Conservation (phyloP, 2,797 vertebrate species). For the Chelonia mydas region DNA sequence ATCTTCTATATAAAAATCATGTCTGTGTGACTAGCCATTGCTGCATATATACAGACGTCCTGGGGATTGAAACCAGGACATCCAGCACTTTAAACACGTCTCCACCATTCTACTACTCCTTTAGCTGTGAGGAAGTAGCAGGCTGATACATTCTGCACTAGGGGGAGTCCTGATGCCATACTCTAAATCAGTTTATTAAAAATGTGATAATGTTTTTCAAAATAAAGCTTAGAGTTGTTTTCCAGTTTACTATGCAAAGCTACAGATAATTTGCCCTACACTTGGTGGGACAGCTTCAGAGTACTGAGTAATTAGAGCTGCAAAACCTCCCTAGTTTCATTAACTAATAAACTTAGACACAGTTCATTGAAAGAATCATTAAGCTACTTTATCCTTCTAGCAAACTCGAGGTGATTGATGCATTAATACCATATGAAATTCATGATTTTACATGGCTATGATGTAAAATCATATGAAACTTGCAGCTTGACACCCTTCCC, state of each 20-base stretch:
- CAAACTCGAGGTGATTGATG: neutral
- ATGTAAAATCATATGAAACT: neutral
- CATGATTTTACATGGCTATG: neutral
- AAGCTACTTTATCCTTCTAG: accelerated
- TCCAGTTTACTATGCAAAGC: neutral
- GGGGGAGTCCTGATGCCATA: neutral
- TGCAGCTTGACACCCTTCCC: neutral
- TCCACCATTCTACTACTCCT: neutral
- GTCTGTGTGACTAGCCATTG: neutral
- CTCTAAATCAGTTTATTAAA: neutral
- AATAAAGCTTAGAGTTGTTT: neutral
- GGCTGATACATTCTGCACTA: neutral
- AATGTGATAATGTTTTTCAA: neutral
- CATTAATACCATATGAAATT: neutral
- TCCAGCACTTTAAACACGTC: neutral
- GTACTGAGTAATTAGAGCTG: neutral
- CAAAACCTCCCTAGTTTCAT: constrained; percentile 1
- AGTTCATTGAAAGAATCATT: neutral
- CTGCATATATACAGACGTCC: neutral
- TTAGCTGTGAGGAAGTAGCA: neutral
- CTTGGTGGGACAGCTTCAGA: neutral
- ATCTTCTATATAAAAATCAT: neutral
- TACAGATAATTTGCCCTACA: neutral
- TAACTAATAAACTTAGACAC: neutral
- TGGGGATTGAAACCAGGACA: neutral